These are phyloP conservation scores for Gobiocypris rarus DNA, from an alignment of 2,113 vertebrate genomes.

Conservation along the genomic window DNA sequence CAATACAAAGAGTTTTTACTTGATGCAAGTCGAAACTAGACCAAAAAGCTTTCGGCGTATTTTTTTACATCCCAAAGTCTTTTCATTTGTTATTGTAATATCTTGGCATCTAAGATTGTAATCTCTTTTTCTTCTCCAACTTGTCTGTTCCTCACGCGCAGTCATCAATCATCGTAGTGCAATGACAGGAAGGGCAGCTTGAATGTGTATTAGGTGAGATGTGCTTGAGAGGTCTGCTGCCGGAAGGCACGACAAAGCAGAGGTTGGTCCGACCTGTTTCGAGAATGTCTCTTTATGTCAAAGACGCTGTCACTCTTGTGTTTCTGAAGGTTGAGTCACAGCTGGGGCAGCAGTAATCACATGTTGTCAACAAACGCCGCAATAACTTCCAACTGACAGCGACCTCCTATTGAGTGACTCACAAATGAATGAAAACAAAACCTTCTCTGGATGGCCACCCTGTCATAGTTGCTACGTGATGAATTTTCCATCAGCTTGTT, in stretches of 20 bases:
- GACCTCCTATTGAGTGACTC: conserved; percentile 45
- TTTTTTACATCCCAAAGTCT: conserved; percentile 3
- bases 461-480: conserved; percentile 49
- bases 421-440: conserved; percentile 48
- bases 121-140: conserved; percentile 9
- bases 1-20: background rate
- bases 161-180: background rate
- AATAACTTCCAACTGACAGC: conserved; percentile 57
- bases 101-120: background rate
- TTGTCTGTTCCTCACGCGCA: conserved; percentile 12
- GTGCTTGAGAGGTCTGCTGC: conserved; percentile 12
- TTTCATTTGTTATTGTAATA: conserved; percentile 23
- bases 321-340: conserved; percentile 34
- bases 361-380: conserved; percentile 30
- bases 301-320: conserved; percentile 28
- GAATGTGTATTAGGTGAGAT: conserved; percentile 18
- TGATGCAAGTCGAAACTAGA: background rate
- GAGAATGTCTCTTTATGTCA: conserved; percentile 48
- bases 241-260: conserved; percentile 10
- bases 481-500: conserved; percentile 5
- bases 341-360: conserved; percentile 33
- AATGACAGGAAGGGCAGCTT: background rate
- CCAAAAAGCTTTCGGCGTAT: background rate
- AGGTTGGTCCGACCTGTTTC: conserved; percentile 22
- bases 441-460: background rate